Percentiles rank a stretch among this genome's conserved stretches.
These are phyloP conservation scores for Nycteola revayana DNA, from an alignment of 2,888 invertebrate species.

Conservation along the genomic window DNA sequence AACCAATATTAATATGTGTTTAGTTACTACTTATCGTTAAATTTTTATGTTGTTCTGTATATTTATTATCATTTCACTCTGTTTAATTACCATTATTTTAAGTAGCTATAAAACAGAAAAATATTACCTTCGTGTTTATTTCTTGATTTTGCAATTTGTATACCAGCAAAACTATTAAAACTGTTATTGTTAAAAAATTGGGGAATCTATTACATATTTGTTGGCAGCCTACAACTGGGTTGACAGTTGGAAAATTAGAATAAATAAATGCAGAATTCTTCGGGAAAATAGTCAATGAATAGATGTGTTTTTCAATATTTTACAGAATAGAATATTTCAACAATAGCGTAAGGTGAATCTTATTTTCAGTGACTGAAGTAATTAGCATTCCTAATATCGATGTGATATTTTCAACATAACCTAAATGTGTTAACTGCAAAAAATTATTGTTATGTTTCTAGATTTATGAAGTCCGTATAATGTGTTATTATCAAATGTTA, in stretches of 20 bases:
- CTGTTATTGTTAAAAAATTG: too few species aligned
- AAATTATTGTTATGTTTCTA: conserved; percentile 25
- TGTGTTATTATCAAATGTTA: conserved; percentile 48
- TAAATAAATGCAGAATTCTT: conserved; percentile 28
- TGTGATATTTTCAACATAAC: conserved; percentile 55
- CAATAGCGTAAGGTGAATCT: conserved; percentile 23
- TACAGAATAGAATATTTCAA: conserved; percentile 23
- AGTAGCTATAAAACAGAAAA: too few species aligned
- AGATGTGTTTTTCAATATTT: conserved; percentile 19
- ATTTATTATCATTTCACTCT: too few species aligned
- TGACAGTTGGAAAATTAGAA: conserved; percentile 30
- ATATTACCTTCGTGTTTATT: too few species aligned
- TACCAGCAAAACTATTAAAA: too few species aligned
- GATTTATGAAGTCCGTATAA: conserved; percentile 14
- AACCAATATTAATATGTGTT: too few species aligned
- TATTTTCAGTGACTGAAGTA: conserved; percentile 20
- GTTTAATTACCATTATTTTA: too few species aligned
- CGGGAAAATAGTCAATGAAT: conserved; percentile 22
- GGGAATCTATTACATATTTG: too few species aligned
- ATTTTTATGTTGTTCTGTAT: too few species aligned
- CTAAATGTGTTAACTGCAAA: conserved; percentile 45
- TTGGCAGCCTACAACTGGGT: conserved; percentile 10
- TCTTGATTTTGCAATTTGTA: too few species aligned
- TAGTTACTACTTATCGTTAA: too few species aligned
- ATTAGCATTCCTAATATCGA: conserved; percentile 26